A percentile compares a stretch with the other conserved stretches of the same genome.
These are phyloP conservation scores for Burhinus bistriatus DNA, from an alignment of 2,113 vertebrate genomes.

Conservation along the genomic window DNA sequence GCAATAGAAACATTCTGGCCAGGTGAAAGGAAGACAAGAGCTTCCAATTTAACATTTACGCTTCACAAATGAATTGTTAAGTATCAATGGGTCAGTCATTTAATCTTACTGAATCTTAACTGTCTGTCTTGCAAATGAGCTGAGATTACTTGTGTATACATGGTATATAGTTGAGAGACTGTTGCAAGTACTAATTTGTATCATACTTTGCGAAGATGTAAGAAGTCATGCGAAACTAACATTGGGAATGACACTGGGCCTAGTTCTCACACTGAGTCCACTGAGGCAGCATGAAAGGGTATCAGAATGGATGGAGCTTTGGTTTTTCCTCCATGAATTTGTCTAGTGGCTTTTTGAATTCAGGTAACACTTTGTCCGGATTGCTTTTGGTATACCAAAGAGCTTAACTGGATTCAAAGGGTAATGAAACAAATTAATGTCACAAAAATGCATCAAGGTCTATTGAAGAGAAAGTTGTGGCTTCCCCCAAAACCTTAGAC, in stretches of 20 bases:
- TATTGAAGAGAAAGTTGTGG: neutral
- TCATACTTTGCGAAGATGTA: neutral
- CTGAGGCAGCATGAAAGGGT: neutral
- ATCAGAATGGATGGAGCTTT: neutral
- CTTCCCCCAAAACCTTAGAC: neutral
- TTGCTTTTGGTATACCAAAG: neutral
- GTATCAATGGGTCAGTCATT: neutral
- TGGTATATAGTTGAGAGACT: neutral
- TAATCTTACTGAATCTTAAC: constrained; percentile 1
- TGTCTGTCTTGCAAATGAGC: neutral
- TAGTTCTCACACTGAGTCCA: neutral
- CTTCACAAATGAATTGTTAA: neutral
- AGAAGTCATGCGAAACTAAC: neutral
- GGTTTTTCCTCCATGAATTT: neutral
- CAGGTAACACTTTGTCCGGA: neutral
- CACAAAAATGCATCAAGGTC: neutral
- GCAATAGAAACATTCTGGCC: neutral
- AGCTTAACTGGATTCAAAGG: neutral
- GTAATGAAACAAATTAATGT: neutral
- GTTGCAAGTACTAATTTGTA: neutral
- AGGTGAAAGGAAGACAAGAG: constrained; percentile 18
- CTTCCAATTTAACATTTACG: neutral
- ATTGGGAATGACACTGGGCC: neutral
- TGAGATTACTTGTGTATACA: neutral
- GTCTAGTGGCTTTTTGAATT: neutral